Base-by-base conservation (phyloP, 1,140 invertebrate species). In the Rhynchophorus ferrugineus region DNA sequence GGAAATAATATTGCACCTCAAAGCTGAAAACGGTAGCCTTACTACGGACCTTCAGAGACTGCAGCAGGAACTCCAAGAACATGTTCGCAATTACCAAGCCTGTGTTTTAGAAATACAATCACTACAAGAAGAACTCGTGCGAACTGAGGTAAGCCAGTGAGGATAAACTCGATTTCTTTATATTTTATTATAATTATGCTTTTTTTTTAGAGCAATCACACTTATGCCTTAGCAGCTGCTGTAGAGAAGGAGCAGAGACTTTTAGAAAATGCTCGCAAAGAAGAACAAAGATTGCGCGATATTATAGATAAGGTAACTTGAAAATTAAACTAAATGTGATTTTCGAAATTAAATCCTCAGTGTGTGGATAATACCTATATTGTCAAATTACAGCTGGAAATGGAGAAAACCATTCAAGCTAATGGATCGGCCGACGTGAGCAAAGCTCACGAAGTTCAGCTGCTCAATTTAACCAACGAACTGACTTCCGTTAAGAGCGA, bases 391-490 rank as follows among this genome's bases (percentile, higher is more conserved):
- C 37, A 69, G 60, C 42, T 66, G 22, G 60, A 62, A 49, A 21
- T 44, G 16, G 62, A 68, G 33, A 62, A 44, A 52, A 13, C 16
- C n/a, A 24, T 34, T 6, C 57, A 58, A 24, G 43, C 59, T 13
- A 64, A 66, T 39, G 63, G 61, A 6, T 47, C 59, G 7, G 35
- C 49, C 1, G 64, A 65, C 33, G 57, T 59, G 24, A 66, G 59
- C 37, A 63, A 68, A 54, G 38, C 44, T 9, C 57, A 62, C 29
- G 58, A 69, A 60, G 47, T 66, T 9, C 50, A 66, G 51, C 42
- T 67, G n/a, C 51, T 62, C 8, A 64, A 68, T 49, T 44, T 65
- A 34, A 61, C 58, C 35, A 68, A 64, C 35, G 66, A 69, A 51
- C 38, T 68, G 13, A 38, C 59, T 13, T 63, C 57, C 3, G 45